Evolutionary conservation across 2,113 vertebrate species (phyloP), one percentile per base, ranked within the genome.

Genomic region (Festucalex cinctus): DNA sequence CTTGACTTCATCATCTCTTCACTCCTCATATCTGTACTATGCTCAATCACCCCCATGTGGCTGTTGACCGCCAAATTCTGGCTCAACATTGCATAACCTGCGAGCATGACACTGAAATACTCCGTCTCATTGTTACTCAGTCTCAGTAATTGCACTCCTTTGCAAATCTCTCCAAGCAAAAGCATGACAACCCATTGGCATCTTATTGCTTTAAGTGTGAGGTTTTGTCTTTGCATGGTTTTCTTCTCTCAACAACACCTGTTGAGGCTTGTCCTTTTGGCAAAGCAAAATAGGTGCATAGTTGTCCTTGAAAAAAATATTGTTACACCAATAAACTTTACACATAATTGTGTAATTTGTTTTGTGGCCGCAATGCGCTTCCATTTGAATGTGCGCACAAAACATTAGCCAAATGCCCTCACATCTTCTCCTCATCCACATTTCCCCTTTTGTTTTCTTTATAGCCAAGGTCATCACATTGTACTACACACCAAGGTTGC

Each of bases 401-500:
- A 32, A 1, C 57, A 32, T 36, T n/a, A 68, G 19, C 6, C 35
- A 14, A 28, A 63, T 70, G 20, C 46, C 63, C 59, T 14, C 17
- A 62, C 14, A 20, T 62, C 49, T 77, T 35, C 63, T 41, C 24
- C 1, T 10, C 3, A 4, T 75, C 76, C 48, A 46, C 68, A 59
- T 41, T 10, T 49, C 46, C 65, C 22, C 65, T 44, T 19, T 20
- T 61, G 28, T 63, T 17, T 44, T 16, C 17, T 44, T 63, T 5
- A 17, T 65, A 49, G 17, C 49, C 63, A 65, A 48, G 26, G 63
- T 65, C 44, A 63, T 26, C 41, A 49, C 44, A 49, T 64, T 64
- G 63, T 59, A 8, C 24, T 32, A 12, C 28, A 66, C 26, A 17
- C 26, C 66, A 67, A 83, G 86, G 87, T 84, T 73, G 35, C 63